These are phyloP conservation scores for Calycopis cecrops DNA, from an alignment of 1,140 invertebrate genomes.

Conservation along the genomic window DNA sequence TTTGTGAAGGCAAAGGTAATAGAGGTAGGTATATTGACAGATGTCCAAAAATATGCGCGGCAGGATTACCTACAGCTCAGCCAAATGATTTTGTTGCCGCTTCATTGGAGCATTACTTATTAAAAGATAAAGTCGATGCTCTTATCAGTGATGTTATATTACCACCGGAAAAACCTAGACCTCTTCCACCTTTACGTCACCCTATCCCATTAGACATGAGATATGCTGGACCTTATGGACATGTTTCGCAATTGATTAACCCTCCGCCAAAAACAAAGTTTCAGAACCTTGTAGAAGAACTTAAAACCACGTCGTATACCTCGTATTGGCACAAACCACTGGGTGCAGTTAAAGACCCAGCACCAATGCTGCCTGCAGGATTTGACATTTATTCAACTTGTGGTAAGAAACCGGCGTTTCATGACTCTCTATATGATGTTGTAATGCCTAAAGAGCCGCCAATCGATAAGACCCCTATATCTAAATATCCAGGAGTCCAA, in stretches of 20 bases:
- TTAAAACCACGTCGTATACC: conserved; percentile 69
- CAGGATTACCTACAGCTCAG: conserved; percentile 58
- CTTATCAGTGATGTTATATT: conserved; percentile 66
- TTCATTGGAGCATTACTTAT: conserved; percentile 55
- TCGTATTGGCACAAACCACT: conserved; percentile 73
- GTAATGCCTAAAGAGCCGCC: conserved; percentile 52
- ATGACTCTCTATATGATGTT: conserved; percentile 51
- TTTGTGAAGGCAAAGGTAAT: conserved; percentile 57
- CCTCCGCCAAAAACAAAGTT: conserved; percentile 68
- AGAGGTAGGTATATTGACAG: conserved; percentile 51
- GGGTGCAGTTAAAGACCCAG: conserved; percentile 58
- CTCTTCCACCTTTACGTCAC: conserved; percentile 49
- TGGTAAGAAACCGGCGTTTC: conserved; percentile 52
- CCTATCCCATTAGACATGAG: conserved; percentile 43
- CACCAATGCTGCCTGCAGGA: conserved; percentile 68
- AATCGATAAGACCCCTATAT: conserved; percentile 49
- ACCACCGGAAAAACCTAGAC: conserved; percentile 38
- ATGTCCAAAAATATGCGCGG: conserved; percentile 51
- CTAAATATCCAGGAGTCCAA: conserved; percentile 60
- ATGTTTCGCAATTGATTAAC: conserved; percentile 47
- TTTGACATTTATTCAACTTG: conserved; percentile 62
- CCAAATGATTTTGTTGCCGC: conserved; percentile 46
- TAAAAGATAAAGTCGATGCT: conserved; percentile 69
- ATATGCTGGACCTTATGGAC: conserved; percentile 40
- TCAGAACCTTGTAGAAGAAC: conserved; percentile 66